A percentile compares a stretch with the other conserved stretches of the same genome.
Evolutionary conservation across 2,797 vertebrate genomes (phyloP).

Genomic region (Eulemur mongoz): DNA sequence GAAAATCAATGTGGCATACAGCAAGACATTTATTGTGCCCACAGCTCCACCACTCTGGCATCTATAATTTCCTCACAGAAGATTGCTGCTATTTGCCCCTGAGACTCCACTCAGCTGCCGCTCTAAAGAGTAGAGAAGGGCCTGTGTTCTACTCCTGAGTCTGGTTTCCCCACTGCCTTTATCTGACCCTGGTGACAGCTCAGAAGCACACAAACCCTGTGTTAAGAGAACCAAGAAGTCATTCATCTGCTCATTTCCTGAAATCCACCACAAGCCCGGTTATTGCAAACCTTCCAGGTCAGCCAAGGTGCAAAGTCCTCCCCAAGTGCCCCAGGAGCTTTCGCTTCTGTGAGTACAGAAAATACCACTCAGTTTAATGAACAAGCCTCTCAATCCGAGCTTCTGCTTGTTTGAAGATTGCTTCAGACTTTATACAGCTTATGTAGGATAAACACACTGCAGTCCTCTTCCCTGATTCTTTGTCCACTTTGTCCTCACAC

Average conservation of each 20-base stretch:
- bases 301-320: neutral
- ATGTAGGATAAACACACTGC: neutral
- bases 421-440: neutral
- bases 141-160: slow-evolving; percentile 33
- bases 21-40: neutral
- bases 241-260: slow-evolving; percentile 47
- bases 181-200: slow-evolving; percentile 44
- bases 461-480: neutral
- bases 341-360: neutral
- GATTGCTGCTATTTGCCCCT: neutral
- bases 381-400: neutral
- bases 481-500: neutral
- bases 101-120: neutral
- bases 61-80: neutral
- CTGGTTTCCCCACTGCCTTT: slow-evolving; percentile 11
- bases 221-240: slow-evolving; percentile 54
- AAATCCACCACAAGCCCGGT: slow-evolving; percentile 27
- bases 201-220: slow-evolving; percentile 52
- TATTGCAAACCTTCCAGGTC: neutral
- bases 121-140: slow-evolving; percentile 13
- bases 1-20: neutral
- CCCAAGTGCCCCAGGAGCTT: neutral
- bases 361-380: neutral
- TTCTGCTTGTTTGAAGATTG: neutral
- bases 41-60: neutral